phyloP scores from a whole-genome alignment of 2,888 invertebrate genomes.

The Tipula lateralis region DNA sequence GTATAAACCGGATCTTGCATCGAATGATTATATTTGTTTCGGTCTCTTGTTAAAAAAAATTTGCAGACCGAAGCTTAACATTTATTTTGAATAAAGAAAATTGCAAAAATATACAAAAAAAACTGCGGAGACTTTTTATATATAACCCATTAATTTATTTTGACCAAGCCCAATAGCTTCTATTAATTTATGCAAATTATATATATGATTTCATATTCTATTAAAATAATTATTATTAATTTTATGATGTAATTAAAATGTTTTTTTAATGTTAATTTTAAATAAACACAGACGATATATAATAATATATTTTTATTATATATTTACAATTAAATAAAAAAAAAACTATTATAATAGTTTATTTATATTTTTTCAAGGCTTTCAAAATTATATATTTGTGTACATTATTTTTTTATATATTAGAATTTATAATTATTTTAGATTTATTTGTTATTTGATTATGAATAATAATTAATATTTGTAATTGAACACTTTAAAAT shows the following conservation, averaged over 20 bases:
- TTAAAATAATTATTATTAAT: background rate
- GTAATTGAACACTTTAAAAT: conserved; percentile 24
- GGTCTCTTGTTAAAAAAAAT: too few relatives aligned
- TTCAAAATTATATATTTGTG: background rate
- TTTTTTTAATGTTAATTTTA: background rate
- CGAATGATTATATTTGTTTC: too few relatives aligned
- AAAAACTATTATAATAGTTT: background rate
- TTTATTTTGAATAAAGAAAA: too few relatives aligned
- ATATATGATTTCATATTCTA: conserved; percentile 4
- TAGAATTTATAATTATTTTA: conserved; percentile 1
- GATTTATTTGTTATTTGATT: conserved; percentile 1
- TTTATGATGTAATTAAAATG: conserved; percentile 2
- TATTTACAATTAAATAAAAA: conserved; percentile 5
- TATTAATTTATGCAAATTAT: background rate
- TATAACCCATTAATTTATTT: too few relatives aligned
- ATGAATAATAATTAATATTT: conserved; percentile 24
- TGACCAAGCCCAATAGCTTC: background rate
- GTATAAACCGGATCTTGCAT: too few relatives aligned
- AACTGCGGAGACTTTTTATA: too few relatives aligned
- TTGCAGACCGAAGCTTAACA: too few relatives aligned
- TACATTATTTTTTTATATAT: background rate
- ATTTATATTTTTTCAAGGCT: background rate
- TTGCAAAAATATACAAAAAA: too few relatives aligned
- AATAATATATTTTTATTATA: background rate
- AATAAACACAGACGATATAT: background rate